Conservation (phyloP, 92 coral and sea anemone species). For the Plumapathes pennacea region DNA sequence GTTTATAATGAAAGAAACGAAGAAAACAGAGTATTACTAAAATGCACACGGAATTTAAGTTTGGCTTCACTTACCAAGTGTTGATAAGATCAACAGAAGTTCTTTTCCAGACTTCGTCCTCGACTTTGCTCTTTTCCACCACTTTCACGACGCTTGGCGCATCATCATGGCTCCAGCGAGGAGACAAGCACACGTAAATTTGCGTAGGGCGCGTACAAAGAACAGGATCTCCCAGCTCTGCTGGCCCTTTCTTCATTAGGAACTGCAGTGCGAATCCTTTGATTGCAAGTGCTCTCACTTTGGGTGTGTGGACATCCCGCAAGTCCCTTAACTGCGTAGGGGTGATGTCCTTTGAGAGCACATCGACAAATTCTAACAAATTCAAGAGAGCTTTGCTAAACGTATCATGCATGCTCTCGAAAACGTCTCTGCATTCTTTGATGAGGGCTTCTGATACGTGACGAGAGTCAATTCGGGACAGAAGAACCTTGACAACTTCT, state of each 20-base stretch:
- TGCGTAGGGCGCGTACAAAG: constrained; percentile 26
- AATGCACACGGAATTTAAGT: too few species aligned
- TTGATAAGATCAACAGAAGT: constrained; percentile 36
- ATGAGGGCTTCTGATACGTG: constrained; percentile 17
- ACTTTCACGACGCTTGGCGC: constrained; percentile 30
- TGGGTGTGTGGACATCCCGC: constrained; percentile 35
- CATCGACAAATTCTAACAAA: constrained; percentile 7
- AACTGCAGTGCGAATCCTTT: constrained; percentile 34
- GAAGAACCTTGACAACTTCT: constrained; percentile 28
- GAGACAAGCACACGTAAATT: constrained; percentile 21
- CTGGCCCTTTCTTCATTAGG: constrained; percentile 38
- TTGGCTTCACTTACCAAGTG: constrained; percentile 39
- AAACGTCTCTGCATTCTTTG: constrained; percentile 13
- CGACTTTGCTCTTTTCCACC: constrained; percentile 23
- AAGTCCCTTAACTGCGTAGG: constrained; percentile 12
- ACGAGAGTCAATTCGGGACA: constrained; percentile 27
- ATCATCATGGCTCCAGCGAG: background rate
- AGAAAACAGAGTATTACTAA: too few species aligned
- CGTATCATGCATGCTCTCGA: constrained; percentile 7
- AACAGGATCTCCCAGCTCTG: constrained; percentile 19
- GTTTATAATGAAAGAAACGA: too few species aligned
- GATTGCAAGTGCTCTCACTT: constrained; percentile 33
- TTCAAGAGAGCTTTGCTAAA: constrained; percentile 22
- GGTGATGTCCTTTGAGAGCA: constrained; percentile 1
- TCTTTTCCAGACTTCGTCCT: constrained; percentile 36